Evolutionary conservation across 2,888 invertebrate genomes (phyloP).

Genomic region (Zootermopsis nevadensis): DNA sequence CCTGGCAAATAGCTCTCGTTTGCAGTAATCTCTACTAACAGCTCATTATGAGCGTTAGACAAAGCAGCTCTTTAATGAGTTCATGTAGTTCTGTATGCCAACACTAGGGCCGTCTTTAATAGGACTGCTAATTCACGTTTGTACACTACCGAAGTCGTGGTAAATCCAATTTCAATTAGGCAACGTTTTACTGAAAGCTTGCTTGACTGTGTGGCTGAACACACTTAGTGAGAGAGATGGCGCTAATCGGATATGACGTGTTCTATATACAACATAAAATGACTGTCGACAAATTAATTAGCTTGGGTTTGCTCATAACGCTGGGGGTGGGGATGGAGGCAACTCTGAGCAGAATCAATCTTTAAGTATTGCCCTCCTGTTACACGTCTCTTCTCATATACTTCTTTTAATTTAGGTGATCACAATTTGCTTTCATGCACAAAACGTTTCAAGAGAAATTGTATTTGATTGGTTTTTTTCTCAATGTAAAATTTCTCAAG

Average conservation of each 20-base stretch:
- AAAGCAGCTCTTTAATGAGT: slow-evolving; percentile 53
- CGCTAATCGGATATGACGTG: slow-evolving; percentile 51
- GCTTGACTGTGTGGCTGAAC: slow-evolving; percentile 44
- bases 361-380: too few species aligned
- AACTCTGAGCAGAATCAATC: too few species aligned
- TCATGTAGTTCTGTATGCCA: slow-evolving; percentile 45
- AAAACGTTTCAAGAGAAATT: too few species aligned
- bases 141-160: slow-evolving; percentile 51
- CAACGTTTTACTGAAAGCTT: slow-evolving; percentile 48
- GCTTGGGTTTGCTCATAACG: slow-evolving; percentile 47
- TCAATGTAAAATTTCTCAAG: too few species aligned
- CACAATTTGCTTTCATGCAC: too few species aligned
- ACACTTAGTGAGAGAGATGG: slow-evolving; percentile 35
- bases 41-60: slow-evolving; percentile 52
- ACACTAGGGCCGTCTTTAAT: slow-evolving; percentile 52
- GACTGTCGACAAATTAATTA: slow-evolving; percentile 54
- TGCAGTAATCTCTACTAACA: slow-evolving; percentile 52
- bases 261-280: slow-evolving; percentile 49
- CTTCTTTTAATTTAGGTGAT: too few species aligned
- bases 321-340: background rate
- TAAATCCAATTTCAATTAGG: slow-evolving; percentile 54
- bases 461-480: too few species aligned
- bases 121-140: slow-evolving; percentile 52
- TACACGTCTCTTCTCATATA: too few species aligned
- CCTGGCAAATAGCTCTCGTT: slow-evolving; percentile 49